Base-by-base conservation (phyloP, 2,797 vertebrate species). In the Peromyscus nudipes region DNA sequence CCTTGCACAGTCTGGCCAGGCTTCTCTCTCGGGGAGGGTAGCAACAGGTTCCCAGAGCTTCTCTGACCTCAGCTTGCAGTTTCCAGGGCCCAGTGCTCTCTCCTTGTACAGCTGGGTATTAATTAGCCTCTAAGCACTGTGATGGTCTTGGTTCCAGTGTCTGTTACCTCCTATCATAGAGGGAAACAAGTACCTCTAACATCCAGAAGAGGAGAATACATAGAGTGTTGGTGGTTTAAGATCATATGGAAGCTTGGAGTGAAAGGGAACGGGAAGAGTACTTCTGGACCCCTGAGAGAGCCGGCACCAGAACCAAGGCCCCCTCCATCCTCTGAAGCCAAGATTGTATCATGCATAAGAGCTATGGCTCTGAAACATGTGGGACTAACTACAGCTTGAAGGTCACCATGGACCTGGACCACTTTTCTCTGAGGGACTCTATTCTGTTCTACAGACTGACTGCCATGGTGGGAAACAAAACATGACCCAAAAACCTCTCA, bases 381-480 rank as follows among this genome's bases (percentile, higher is more conserved):
- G 40, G 85, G 80, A 67, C 7, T 6, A 29, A n/a, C n/a, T n/a
- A n/a, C 27, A 65, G 8, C 37, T 88, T 65, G 69, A 71, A 25
- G 9, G 77, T 16, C 52, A n/a, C 2, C 40, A 3, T 46, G 52
- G 21, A 10, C 65, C 65, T 55, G 19, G 23, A 29, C 6, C 69
- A 34, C 25, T 90, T 23, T 49, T 81, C 62, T 91, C 84, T 31
- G 19, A 77, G 13, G 64, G 40, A 34, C n/a, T 89, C 52, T 23
- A 0, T 79, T 79, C 16, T 77, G 40, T 19, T 77, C 46, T 10
- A 49, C 34, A 87, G 52, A 37, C 46, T 75, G 49, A 43, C 46
- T 14, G 6, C 46, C 0, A 0, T 1, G 5, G 1, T 3, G 14
- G 31, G 37, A 14, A 57, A n/a, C 1, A 29, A 49, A 65, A 40